A percentile compares a stretch with the other conserved stretches of the same genome.
phyloP scores from a whole-genome alignment of 2,113 vertebrate genomes.

The Leptobrachium ailaonicum region DNA sequence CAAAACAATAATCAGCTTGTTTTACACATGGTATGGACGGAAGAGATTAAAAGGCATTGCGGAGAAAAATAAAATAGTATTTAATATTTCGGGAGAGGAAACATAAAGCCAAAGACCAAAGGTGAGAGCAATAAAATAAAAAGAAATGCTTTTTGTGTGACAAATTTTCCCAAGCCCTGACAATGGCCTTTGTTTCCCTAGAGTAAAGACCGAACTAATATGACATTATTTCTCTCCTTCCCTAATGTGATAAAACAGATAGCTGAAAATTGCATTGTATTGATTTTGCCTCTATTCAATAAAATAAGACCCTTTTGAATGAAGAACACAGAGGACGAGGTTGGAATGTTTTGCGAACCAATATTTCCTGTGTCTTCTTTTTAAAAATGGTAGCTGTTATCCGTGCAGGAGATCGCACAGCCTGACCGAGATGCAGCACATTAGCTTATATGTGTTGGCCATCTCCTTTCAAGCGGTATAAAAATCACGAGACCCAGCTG shows the following conservation, averaged over 20 bases:
- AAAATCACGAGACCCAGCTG: conserved; percentile 59
- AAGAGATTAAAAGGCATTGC: no score
- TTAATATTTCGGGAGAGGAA: no score
- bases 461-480: conserved; percentile 53
- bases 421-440: conserved; percentile 42
- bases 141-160: background rate
- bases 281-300: conserved; percentile 47
- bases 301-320: conserved; percentile 42
- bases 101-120: no score
- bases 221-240: conserved; percentile 45
- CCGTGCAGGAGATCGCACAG: conserved; percentile 46
- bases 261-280: conserved; percentile 51
- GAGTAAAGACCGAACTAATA: conserved; percentile 44
- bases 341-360: conserved; percentile 30
- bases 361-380: conserved; percentile 50
- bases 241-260: conserved; percentile 48
- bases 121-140: background rate
- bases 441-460: conserved; percentile 49
- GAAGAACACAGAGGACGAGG: conserved; percentile 29
- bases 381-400: conserved; percentile 41
- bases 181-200: conserved; percentile 33
- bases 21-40: no score
- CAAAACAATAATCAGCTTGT: no score
- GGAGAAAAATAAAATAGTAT: no score
- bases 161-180: conserved; percentile 24